Evolutionary conservation across 2,888 invertebrate genomes (phyloP), one percentile per base, ranked within the genome.

Genomic region (Lasioglossum pauxillum): DNA sequence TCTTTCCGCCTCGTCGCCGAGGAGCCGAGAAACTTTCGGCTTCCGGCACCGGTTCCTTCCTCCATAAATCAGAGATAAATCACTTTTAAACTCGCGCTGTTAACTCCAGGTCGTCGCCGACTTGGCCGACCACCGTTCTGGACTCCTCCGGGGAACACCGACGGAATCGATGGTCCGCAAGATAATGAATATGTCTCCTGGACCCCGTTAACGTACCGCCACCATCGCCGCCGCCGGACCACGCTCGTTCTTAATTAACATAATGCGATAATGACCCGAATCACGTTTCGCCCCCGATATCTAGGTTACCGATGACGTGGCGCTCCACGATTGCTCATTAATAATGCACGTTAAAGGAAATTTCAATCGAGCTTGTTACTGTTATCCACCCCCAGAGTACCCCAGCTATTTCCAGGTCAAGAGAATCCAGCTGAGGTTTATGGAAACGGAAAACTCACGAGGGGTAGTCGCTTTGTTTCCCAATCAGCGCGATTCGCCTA

Each of bases 51-150:
- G 78, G 81, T 75, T 89, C 78, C 88, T 89, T 86, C 91, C 87
- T 88, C 90, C 94, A 93, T 94, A 94, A 94, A 94, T 94, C 94
- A 94, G 92, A 93, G 93, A 94, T 94, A 94, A 94, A 94, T 94
- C 94, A 94, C 94, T 94, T 93, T 94, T 93, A 94, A 93, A 93
- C 93, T 94, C 93, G 92, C 92, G 92, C 94, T 94, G 94, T 94
- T 94, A 93, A 93, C 93, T 93, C 93, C 94, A 92, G 93, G 91
- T 91, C 92, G 92, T 90, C 92, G 92, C 84, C 88, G 85, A 86
- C 87, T 89, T 86, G 85, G 86, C 82, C 86, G 82, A 69, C 82
- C 82, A 75, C 69, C 86, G 85, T 74, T 78, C 84, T 14, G 85
- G 53, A 75, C 80, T 81, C 84, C 85, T 85, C 46, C 41, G 79